Evolutionary conservation across 2,888 invertebrate genomes (phyloP).

Genomic region (Sclerodermus sp.): DNA sequence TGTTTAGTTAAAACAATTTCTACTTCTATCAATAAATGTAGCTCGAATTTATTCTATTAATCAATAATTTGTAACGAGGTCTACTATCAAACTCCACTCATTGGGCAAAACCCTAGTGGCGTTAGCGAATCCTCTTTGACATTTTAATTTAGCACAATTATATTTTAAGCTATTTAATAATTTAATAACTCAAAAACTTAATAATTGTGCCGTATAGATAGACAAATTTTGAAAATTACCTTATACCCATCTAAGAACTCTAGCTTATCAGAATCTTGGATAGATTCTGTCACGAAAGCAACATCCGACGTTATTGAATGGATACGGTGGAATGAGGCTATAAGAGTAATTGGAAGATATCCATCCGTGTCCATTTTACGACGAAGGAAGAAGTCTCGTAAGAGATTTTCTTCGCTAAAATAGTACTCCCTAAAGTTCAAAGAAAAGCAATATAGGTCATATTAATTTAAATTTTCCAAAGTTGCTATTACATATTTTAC

Average conservation of each 20-base stretch:
- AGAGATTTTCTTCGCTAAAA: constrained; percentile 95
- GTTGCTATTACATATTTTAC: neutral
- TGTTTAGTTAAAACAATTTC: neutral
- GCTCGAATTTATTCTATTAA: neutral
- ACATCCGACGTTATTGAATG: constrained; percentile 84
- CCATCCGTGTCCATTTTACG: constrained; percentile 96
- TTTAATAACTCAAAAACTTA: neutral
- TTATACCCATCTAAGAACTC: constrained; percentile 78
- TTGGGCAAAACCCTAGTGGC: constrained; percentile 42
- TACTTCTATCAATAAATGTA: neutral
- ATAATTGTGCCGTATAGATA: neutral
- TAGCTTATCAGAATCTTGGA: constrained; percentile 82
- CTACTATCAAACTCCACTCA: constrained; percentile 52
- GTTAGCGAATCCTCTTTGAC: constrained; percentile 51
- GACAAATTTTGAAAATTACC: constrained; percentile 56
- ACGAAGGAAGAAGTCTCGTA: constrained; percentile 93
- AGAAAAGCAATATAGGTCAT: constrained; percentile 34
- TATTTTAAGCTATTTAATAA: neutral
- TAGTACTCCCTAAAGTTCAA: constrained; percentile 98
- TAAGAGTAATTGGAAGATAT: constrained; percentile 88
- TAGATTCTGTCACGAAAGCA: constrained; percentile 79
- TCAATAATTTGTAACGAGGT: constrained; percentile 35
- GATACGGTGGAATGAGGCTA: constrained; percentile 95
- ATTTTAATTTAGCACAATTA: constrained; percentile 43
- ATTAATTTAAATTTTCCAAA: neutral